These are phyloP conservation scores for Halocynthia aurantium DNA, from an alignment of 23 tunicate genomes.

Conservation along the genomic window DNA sequence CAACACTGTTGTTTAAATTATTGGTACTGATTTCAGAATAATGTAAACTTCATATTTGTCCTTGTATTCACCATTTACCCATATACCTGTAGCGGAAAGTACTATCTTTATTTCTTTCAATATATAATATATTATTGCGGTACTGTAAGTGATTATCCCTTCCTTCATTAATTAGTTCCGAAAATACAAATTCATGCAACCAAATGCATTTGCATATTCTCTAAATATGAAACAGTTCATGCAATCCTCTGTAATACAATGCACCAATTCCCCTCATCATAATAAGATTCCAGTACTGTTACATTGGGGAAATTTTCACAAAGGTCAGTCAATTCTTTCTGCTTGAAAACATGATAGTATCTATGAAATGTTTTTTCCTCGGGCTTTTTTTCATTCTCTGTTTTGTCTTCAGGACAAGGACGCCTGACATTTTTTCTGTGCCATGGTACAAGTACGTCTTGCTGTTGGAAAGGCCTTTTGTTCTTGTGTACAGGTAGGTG, in stretches of 20 bases:
- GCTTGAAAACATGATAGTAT: conserved; percentile 91
- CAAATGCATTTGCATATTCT: too few species aligned
- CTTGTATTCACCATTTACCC: too few species aligned
- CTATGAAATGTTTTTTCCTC: conserved; percentile 40
- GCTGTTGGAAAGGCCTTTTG: conserved; percentile 60
- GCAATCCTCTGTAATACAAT: conserved; percentile 36
- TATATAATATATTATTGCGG: too few species aligned
- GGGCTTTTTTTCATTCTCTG: background rate
- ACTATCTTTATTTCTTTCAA: too few species aligned
- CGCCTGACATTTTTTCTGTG: conserved; percentile 19
- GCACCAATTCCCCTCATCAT: conserved; percentile 98
- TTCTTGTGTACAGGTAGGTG: conserved; percentile 58
- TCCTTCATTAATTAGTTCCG: too few species aligned
- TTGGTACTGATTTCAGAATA: too few species aligned
- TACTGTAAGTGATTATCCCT: too few species aligned
- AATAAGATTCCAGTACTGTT: conserved; percentile 39
- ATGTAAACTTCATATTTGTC: too few species aligned
- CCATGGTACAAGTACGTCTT: conserved; percentile 97
- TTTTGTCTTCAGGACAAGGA: background rate
- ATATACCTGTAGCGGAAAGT: too few species aligned
- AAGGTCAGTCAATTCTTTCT: conserved; percentile 56
- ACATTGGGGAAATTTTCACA: conserved; percentile 24
- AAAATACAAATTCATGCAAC: too few species aligned
- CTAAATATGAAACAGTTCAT: too few species aligned
- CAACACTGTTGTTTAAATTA: too few species aligned